A percentile compares a stretch with the other conserved stretches of the same genome.
These are phyloP conservation scores for Polydrusus tereticollis DNA, from an alignment of 2,888 invertebrate species.

Conservation along the genomic window DNA sequence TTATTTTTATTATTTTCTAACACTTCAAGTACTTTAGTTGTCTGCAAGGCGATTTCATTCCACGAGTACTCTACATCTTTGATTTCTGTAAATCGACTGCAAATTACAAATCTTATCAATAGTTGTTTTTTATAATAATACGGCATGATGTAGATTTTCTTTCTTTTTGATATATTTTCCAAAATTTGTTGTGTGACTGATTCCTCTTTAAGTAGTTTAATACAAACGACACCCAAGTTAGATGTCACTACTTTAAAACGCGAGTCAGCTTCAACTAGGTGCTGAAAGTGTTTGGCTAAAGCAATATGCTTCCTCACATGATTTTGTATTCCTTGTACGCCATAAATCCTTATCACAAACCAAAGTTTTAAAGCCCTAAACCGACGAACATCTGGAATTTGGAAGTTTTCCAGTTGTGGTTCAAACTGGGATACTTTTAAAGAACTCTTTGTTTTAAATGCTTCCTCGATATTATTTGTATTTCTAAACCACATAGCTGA, in stretches of 20 bases:
- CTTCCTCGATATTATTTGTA: slow-evolving; percentile 82
- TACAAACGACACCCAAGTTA: slow-evolving; percentile 82
- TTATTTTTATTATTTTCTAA: not conserved
- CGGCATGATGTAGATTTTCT: slow-evolving; percentile 86
- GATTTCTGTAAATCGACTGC: slow-evolving; percentile 78
- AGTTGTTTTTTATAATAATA: slow-evolving; percentile 77
- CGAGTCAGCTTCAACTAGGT: slow-evolving; percentile 76
- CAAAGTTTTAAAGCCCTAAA: slow-evolving; percentile 94
- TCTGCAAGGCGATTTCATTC: slow-evolving; percentile 59
- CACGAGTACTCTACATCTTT: slow-evolving; percentile 83
- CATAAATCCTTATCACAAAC: slow-evolving; percentile 89
- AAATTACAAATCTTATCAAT: slow-evolving; percentile 86
- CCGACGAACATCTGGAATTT: slow-evolving; percentile 87
- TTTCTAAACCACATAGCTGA: slow-evolving; percentile 94
- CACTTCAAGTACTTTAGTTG: slow-evolving; percentile 28
- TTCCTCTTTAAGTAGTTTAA: slow-evolving; percentile 83
- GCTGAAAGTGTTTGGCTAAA: slow-evolving; percentile 84
- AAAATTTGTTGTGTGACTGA: slow-evolving; percentile 77
- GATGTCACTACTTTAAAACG: slow-evolving; percentile 80
- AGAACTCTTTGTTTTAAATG: slow-evolving; percentile 78
- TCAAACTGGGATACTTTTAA: slow-evolving; percentile 66
- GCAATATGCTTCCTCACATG: slow-evolving; percentile 82
- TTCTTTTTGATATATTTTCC: slow-evolving; percentile 79
- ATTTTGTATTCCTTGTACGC: slow-evolving; percentile 82
- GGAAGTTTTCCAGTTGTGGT: slow-evolving; percentile 90